Evolutionary conservation across 2,113 vertebrate genomes (phyloP).

Genomic region (Scalopus aquaticus): DNA sequence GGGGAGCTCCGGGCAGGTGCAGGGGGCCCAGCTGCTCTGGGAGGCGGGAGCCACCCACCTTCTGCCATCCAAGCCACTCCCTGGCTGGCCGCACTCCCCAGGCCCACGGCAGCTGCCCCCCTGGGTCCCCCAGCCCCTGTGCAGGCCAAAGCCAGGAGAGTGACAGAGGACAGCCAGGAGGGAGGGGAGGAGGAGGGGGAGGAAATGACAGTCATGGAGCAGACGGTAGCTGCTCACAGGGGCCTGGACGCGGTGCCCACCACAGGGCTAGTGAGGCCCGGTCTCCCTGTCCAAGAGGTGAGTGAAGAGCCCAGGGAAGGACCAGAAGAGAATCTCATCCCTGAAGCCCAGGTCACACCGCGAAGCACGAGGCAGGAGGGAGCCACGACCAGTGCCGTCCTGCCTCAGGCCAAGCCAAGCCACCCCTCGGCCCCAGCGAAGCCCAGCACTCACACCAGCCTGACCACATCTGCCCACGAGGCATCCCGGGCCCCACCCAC

Average conservation of each 20-base stretch:
- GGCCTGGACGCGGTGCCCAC: slow-evolving; percentile 6
- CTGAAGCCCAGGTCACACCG: slow-evolving; percentile 77
- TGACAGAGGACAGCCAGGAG: background rate
- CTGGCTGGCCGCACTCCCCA: background rate
- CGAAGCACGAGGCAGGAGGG: slow-evolving; percentile 51
- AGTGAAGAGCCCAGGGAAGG: slow-evolving; percentile 41
- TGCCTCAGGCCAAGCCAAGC: background rate
- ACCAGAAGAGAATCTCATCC: slow-evolving; percentile 77
- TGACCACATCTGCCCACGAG: slow-evolving; percentile 77
- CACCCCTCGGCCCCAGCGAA: slow-evolving; percentile 29
- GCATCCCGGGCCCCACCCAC: slow-evolving; percentile 68
- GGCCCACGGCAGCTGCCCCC: slow-evolving; percentile 9
- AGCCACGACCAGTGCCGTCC: background rate
- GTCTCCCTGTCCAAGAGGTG: background rate
- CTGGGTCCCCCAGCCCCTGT: slow-evolving; percentile 66
- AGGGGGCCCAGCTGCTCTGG: slow-evolving; percentile 60
- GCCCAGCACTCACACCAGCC: slow-evolving; percentile 77
- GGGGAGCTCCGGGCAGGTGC: slow-evolving; percentile 76
- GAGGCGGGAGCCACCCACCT: slow-evolving; percentile 85
- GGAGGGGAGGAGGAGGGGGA: background rate
- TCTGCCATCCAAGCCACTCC: slow-evolving; percentile 65
- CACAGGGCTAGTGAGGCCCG: background rate
- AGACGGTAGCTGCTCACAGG: background rate
- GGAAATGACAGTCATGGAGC: accelerated
- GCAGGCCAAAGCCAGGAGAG: slow-evolving; percentile 61